phyloP scores from a whole-genome alignment of 2,113 vertebrate genomes.

The Lepus europaeus region DNA sequence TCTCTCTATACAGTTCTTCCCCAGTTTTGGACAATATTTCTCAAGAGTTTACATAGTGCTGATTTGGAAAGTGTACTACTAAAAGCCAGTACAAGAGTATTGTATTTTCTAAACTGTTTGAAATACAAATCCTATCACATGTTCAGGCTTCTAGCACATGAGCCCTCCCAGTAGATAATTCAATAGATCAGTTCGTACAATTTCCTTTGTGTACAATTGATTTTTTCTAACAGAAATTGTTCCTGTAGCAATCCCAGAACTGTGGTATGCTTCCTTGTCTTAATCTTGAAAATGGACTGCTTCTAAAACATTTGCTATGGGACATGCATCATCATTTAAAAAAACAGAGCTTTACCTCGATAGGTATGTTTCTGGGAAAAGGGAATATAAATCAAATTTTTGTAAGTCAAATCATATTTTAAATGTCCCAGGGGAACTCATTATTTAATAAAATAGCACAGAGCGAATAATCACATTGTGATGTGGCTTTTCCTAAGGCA shows the following conservation, averaged over 20 bases:
- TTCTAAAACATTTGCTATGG: conserved; percentile 73
- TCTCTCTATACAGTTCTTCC: neutral
- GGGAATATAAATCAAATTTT: conserved; percentile 77
- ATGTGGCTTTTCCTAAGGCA: conserved; percentile 76
- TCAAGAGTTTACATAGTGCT: neutral
- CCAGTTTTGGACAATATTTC: neutral
- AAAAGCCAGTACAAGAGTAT: conserved; percentile 17
- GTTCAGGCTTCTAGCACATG: neutral
- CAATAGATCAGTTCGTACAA: neutral
- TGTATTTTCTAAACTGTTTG: conserved; percentile 58
- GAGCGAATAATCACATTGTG: conserved; percentile 74
- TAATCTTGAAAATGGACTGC: conserved; percentile 70
- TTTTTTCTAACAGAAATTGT: conserved; percentile 13
- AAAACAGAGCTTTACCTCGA: conserved; percentile 67
- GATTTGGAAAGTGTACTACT: conserved; percentile 45
- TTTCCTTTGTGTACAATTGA: conserved; percentile 25
- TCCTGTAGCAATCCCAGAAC: conserved; percentile 46
- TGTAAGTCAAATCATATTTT: conserved; percentile 81
- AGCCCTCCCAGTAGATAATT: conserved; percentile 1
- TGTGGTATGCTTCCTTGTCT: conserved; percentile 50
- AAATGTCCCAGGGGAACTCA: conserved; percentile 76
- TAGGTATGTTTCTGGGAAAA: conserved; percentile 72
- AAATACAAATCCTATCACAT: neutral
- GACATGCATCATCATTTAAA: conserved; percentile 62
- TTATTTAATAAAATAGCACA: conserved; percentile 81